Percentiles rank a stretch among this genome's conserved stretches.
phyloP scores from a whole-genome alignment of 2,888 invertebrate species.

The Strigamia transsilvanica region DNA sequence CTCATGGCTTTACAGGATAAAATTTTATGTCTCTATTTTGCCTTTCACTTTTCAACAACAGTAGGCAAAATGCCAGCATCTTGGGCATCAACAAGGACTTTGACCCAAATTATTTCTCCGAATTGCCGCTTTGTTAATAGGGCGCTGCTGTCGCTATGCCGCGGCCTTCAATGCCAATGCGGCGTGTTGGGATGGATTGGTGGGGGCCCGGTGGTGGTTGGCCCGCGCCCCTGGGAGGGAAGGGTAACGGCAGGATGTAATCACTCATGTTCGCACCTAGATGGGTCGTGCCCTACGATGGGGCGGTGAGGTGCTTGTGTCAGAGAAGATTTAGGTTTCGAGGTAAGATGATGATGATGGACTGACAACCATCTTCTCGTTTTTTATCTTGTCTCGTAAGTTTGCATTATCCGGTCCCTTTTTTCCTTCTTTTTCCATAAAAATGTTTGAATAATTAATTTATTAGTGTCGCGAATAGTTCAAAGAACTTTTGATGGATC shows the following conservation, averaged over 20 bases:
- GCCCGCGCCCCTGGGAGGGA: slow-evolving; percentile 9
- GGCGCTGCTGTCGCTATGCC: background rate
- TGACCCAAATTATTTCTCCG: background rate
- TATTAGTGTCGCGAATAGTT: too few species aligned
- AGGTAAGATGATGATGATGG: background rate
- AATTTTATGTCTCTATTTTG: slow-evolving; percentile 13
- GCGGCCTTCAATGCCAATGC: slow-evolving; percentile 38
- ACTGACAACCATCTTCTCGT: background rate
- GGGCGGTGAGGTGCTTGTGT: background rate
- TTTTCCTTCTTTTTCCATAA: background rate
- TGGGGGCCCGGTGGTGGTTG: background rate
- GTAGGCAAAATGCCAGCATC: slow-evolving; percentile 3
- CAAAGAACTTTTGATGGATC: too few species aligned
- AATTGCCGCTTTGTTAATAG: background rate
- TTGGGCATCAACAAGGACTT: slow-evolving; percentile 21
- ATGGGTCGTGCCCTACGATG: slow-evolving; percentile 16
- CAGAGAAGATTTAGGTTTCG: slow-evolving; percentile 34
- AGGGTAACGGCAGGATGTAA: background rate
- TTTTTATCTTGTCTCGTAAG: too few species aligned
- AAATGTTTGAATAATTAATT: too few species aligned
- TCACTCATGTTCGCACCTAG: background rate
- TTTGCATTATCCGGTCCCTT: background rate
- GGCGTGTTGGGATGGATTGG: background rate
- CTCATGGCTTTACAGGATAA: background rate
- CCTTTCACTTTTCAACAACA: slow-evolving; percentile 14